phyloP scores from a whole-genome alignment of 1,140 invertebrate species.

The Formica exsecta region DNA sequence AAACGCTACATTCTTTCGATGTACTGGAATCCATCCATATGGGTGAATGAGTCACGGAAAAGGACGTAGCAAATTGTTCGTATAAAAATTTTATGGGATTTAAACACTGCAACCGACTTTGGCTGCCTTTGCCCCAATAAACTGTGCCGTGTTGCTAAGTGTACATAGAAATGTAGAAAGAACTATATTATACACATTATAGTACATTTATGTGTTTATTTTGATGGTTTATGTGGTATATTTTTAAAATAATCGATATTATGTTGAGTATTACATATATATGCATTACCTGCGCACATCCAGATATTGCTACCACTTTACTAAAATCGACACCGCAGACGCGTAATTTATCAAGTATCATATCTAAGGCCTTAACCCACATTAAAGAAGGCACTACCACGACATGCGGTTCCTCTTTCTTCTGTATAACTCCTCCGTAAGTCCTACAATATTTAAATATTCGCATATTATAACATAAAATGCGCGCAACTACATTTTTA shows the following conservation, averaged over 20 bases:
- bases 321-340: constrained; percentile 94
- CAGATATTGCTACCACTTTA: constrained; percentile 94
- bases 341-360: constrained; percentile 94
- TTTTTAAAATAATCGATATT: constrained; percentile 26
- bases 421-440: constrained; percentile 92
- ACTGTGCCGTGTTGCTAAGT: constrained; percentile 97
- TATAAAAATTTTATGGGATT: constrained; percentile 93
- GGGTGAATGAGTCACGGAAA: constrained; percentile 94
- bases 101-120: constrained; percentile 89
- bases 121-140: constrained; percentile 95
- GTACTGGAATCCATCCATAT: constrained; percentile 99
- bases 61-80: constrained; percentile 92
- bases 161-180: neutral
- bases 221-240: too few relatives aligned
- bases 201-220: neutral
- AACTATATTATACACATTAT: neutral
- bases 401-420: constrained; percentile 87
- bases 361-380: constrained; percentile 98
- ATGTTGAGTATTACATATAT: neutral
- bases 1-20: constrained; percentile 90
- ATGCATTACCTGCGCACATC: constrained; percentile 93
- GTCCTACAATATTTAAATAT: constrained; percentile 87
- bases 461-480: neutral
- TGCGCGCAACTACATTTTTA: neutral
- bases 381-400: constrained; percentile 94